Base-by-base conservation (phyloP, 2,113 vertebrate species). In the Psittacus erithacus region DNA sequence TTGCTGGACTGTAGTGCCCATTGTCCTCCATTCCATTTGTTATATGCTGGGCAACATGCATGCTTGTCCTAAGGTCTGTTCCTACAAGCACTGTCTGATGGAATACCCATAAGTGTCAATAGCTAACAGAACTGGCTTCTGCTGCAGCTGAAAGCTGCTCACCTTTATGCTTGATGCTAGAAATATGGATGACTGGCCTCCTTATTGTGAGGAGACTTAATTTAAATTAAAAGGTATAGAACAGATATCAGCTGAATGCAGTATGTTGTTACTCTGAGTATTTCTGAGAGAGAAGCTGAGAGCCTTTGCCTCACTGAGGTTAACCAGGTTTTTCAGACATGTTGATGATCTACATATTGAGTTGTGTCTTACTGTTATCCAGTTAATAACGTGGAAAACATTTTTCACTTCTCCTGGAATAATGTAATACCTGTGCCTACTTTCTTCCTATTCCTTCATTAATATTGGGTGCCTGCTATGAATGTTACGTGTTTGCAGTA, bases 1-100 rank as follows among this genome's bases (percentile, higher is more conserved):
- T 97, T 77, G 31, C 85, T 78, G 81, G 92, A 92, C 91, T 95
- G 3, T 60, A 59, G 68, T 80, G 70, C 90, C 89, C 82, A 41
- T 89, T 91, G 95, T 71, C 71, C 93, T 62, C 50, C 67, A 20
- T 87, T 74, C 65, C 91, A 29, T 74, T 91, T 68, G 47, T 92
- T 92, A 53, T 1, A 5, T 1, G 12, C 68, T 24, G 68, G 27
- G 47, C 62, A 86, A 35, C 65, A 68, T 1, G 4, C 7, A 9
- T 79, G 76, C 68, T 46, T 57, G 70, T 71, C 84, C 82, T 20
- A 10, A 18, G 91, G 74, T 64, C 82, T 79, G 73, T 33, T 53
- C 73, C 44, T 57, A 76, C 49, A 59, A 18, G 78, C 73, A 20
- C 60, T 41, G 53, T 31, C 60, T 43, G 9, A 2, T 11, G 50